phyloP scores from a whole-genome alignment of 2,113 vertebrate genomes.

The Xiphorhynchus elegans region DNA sequence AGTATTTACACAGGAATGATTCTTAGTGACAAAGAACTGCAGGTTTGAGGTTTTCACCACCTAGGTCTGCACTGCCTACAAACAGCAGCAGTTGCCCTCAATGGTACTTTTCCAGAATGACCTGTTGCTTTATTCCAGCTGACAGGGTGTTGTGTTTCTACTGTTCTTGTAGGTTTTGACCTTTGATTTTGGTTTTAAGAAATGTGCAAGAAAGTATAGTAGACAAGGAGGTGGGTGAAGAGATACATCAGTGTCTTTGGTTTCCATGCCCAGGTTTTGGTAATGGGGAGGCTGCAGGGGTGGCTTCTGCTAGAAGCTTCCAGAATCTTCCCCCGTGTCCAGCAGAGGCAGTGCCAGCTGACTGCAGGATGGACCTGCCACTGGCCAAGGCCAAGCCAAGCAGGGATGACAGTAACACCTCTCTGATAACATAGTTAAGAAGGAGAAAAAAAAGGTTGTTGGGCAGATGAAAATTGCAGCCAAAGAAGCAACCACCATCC shows the following conservation, averaged over 20 bases:
- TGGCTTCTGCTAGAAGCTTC: neutral
- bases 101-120: neutral
- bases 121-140: neutral
- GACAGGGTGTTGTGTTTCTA: neutral
- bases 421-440: neutral
- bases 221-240: neutral
- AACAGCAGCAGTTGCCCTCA: neutral
- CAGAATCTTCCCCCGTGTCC: neutral
- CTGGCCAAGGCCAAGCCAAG: neutral
- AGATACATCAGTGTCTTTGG: neutral
- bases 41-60: neutral
- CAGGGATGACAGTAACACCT: neutral
- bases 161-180: neutral
- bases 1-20: neutral
- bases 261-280: neutral
- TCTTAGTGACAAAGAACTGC: neutral
- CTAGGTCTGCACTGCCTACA: neutral
- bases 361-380: too few species aligned
- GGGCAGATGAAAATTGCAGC: neutral
- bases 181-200: neutral
- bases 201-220: neutral
- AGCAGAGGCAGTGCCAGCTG: neutral
- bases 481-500: neutral
- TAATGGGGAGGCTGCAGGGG: neutral
- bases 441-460: neutral